Base-by-base conservation (phyloP, 2,888 invertebrate genomes). In the Pasiphila rectangulata region DNA sequence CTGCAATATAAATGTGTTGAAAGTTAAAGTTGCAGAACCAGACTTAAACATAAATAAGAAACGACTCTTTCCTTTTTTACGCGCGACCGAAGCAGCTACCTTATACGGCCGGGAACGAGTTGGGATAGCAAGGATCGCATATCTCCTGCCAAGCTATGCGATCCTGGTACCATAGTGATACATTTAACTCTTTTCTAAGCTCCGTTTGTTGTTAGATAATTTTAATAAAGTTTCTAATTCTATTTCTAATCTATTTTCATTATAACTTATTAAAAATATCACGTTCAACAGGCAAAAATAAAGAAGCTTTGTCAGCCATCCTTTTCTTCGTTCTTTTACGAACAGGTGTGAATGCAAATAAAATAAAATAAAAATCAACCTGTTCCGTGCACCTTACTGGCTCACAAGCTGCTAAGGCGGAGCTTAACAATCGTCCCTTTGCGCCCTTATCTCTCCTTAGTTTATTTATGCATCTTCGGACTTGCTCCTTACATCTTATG, bases 131-230 rank as follows among this genome's bases (percentile, higher is more conserved):
- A 20, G 50, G 50, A 45, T 35, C 34, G 45, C 23, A 41, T 12
- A 50, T 32, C 45, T 48, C 39, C 24, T 46, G n/a, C 0, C 27
- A 10, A 7, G 9, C 13, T 50, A 45, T 59, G 53, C 24, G 20
- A 9, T 21, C 51, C 52, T 59, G 47, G 59, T 56, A 49, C 16
- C 20, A 21, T 5, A 40, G 37, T 40, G 54, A 46, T 46, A 44
- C 44, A 47, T 51, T 50, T 46, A 54, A 50, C 45, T 41, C 45
- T 50, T 50, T 50, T 50, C 50, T 50, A 50, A 50, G 45, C 41
- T 38, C 37, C 13, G 36, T 32, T 37, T 45, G 27, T 40, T 40
- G 43, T 50, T 41, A 50, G 45, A 50, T 37, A 36, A 15, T 25
- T 41, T 40, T 40, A 30, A 32, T 32, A 9, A 27, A n/a, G 17